Evolutionary conservation across 2,797 vertebrate species (phyloP).

Genomic region (Philypnodon macrostomus): DNA sequence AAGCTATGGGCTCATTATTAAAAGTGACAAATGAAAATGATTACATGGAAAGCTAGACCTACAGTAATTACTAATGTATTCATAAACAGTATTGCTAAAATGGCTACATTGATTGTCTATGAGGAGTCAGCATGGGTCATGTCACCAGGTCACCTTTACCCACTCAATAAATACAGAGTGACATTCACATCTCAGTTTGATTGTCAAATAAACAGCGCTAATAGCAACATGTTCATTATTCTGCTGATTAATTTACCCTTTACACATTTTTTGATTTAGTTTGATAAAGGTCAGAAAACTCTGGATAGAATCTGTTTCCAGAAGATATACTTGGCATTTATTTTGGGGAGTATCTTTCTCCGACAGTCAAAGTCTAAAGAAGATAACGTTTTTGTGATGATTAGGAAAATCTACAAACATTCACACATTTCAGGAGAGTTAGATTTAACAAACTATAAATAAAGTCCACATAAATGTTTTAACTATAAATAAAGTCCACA

Average conservation of each 20-base stretch:
- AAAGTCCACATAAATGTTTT: not conserved
- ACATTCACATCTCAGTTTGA: slow-evolving; percentile 5
- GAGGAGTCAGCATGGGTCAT: no score
- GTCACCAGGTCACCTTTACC: not conserved
- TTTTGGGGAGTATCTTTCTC: no score
- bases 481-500: no score
- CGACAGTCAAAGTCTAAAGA: not conserved
- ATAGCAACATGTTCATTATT: no score
- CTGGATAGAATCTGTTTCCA: not conserved
- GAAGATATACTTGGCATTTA: slow-evolving; percentile 4
- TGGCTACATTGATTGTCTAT: not conserved
- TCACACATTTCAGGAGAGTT: not conserved
- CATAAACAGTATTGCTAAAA: not conserved
- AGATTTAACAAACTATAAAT: not conserved
- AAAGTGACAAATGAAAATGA: slow-evolving; percentile 25
- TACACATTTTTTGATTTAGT: not conserved
- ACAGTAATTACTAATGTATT: slow-evolving; percentile 8
- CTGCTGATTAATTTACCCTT: slow-evolving; percentile 17
- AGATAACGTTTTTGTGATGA: not conserved
- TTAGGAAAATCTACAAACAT: slow-evolving; percentile 8
- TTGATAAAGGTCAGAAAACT: slow-evolving; percentile 4
- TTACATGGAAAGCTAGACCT: not conserved
- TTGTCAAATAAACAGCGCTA: not conserved
- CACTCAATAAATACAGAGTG: slow-evolving; percentile 1
- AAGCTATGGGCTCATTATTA: slow-evolving; percentile 12